Evolutionary conservation across 2,797 vertebrate genomes (phyloP).

Genomic region (Smutsia temminckii): DNA sequence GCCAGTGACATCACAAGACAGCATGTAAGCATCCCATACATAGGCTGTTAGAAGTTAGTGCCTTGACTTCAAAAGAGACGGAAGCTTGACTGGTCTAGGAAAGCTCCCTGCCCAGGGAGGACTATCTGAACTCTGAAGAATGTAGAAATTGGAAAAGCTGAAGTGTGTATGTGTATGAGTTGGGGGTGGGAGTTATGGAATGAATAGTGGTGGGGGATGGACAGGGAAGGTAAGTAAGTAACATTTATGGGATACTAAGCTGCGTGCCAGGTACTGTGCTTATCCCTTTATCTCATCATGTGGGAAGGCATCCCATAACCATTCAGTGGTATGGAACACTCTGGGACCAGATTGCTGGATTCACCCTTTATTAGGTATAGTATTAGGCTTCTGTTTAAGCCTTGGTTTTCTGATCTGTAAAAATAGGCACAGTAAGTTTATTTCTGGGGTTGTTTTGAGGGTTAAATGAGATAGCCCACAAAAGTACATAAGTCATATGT

Average conservation of each 20-base stretch:
- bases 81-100: neutral
- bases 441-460: neutral
- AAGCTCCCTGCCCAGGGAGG: neutral
- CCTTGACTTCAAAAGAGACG: neutral
- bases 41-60: neutral
- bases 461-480: neutral
- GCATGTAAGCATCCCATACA: neutral
- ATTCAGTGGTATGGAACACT: neutral
- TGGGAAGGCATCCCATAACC: neutral
- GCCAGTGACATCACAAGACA: neutral
- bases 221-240: neutral
- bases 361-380: neutral
- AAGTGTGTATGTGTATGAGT: neutral
- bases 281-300: neutral
- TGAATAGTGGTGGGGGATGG: neutral
- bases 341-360: neutral
- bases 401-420: neutral
- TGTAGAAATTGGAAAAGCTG: neutral
- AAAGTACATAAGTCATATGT: neutral
- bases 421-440: neutral
- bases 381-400: neutral
- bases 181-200: neutral
- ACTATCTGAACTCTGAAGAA: neutral
- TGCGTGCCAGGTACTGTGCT: neutral
- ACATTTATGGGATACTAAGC: neutral